These are phyloP conservation scores for Phragmatobia fuliginosa DNA, from an alignment of 2,888 invertebrate species.

Conservation along the genomic window DNA sequence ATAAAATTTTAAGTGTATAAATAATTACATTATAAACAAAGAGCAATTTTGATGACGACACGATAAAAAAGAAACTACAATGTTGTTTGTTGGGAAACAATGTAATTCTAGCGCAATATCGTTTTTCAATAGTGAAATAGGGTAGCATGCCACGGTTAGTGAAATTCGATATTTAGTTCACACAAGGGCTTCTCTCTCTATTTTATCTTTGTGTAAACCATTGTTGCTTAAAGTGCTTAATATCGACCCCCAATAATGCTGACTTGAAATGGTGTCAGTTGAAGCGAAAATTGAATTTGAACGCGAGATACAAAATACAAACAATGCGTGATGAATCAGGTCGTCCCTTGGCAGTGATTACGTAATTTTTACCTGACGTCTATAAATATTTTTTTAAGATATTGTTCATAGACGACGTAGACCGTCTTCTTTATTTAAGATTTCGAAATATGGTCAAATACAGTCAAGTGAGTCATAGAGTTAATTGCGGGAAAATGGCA, in stretches of 20 bases:
- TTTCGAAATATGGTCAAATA: too few species aligned
- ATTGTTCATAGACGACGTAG: too few species aligned
- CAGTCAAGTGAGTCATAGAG: too few species aligned
- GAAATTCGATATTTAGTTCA: constrained; percentile 57
- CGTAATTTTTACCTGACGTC: neutral
- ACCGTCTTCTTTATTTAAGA: too few species aligned
- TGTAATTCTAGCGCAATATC: constrained; percentile 21
- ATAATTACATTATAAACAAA: neutral
- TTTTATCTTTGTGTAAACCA: constrained; percentile 41
- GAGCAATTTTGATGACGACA: neutral
- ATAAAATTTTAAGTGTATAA: neutral
- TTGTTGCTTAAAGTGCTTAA: neutral
- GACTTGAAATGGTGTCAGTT: neutral
- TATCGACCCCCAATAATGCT: neutral
- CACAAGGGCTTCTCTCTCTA: constrained; percentile 55
- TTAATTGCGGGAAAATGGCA: neutral
- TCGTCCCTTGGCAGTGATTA: neutral
- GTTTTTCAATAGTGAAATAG: constrained; percentile 47
- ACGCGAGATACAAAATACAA: neutral
- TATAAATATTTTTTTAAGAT: too few species aligned
- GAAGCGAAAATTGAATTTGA: neutral
- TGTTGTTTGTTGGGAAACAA: constrained; percentile 7
- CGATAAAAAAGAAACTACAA: neutral
- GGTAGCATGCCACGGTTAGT: constrained; percentile 49
- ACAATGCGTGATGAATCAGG: neutral